These are phyloP conservation scores for Acrocera orbiculus DNA, from an alignment of 2,888 invertebrate genomes.

Conservation along the genomic window DNA sequence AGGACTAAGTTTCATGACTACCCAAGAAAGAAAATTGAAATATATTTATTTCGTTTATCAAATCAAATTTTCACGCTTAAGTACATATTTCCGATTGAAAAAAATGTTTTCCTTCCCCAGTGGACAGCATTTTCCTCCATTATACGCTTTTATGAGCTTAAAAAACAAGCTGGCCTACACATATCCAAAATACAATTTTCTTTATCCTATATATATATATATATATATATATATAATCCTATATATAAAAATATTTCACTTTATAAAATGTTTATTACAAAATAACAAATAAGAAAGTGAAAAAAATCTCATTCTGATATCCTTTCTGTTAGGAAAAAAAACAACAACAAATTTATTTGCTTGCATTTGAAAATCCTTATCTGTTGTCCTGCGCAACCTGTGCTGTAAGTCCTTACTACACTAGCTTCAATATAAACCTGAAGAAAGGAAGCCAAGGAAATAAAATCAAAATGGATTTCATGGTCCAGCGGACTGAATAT, in stretches of 20 bases:
- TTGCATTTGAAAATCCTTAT: too few species aligned
- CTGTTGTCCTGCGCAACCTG: constrained; percentile 3
- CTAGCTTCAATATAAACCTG: constrained; percentile 9
- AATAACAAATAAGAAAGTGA: not conserved
- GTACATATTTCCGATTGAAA: constrained; percentile 4
- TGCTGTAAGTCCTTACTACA: constrained; percentile 5
- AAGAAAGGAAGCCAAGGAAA: constrained; percentile 15
- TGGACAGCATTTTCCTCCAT: too few species aligned
- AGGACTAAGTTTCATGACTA: too few species aligned
- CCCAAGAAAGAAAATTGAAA: too few species aligned
- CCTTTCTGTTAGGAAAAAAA: constrained; percentile 2
- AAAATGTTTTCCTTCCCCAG: constrained; percentile 4
- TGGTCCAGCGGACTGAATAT: constrained; percentile 20
- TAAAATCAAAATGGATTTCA: constrained; percentile 21
- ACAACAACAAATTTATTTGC: too few species aligned
- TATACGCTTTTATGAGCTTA: too few species aligned
- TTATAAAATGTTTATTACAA: not conserved
- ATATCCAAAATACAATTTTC: constrained; percentile 5
- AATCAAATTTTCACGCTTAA: constrained; percentile 6
- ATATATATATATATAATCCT: constrained; percentile 4
- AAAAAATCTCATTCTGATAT: constrained; percentile 6
- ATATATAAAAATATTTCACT: constrained; percentile 1
- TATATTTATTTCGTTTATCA: too few species aligned
- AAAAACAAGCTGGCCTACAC: constrained; percentile 1
- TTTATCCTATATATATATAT: constrained; percentile 4